phyloP scores from a whole-genome alignment of 2,888 invertebrate genomes.

The Alitta virens region DNA sequence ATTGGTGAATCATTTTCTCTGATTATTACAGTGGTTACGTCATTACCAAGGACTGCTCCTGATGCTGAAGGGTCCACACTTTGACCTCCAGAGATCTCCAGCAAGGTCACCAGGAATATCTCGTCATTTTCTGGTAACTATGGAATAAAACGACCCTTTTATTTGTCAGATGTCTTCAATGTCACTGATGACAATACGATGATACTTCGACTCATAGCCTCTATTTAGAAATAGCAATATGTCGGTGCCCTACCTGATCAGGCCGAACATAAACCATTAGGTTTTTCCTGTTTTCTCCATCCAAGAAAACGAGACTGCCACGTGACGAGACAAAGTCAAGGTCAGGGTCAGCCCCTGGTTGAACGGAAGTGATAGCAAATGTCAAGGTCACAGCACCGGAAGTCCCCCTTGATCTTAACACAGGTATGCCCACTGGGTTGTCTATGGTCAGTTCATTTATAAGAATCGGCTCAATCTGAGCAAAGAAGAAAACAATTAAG shows the following conservation, averaged over 20 bases:
- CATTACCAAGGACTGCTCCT: slow-evolving; percentile 15
- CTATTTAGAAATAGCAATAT: too few relatives aligned
- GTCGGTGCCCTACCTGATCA: too few relatives aligned
- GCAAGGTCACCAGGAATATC: slow-evolving; percentile 37
- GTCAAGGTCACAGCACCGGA: slow-evolving; percentile 37
- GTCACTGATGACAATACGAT: too few relatives aligned
- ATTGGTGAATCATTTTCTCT: slow-evolving; percentile 53
- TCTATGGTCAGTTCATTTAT: not conserved
- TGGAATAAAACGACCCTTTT: too few relatives aligned
- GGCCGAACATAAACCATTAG: slow-evolving; percentile 38
- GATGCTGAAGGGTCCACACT: slow-evolving; percentile 27
- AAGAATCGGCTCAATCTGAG: not conserved
- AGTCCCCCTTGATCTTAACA: slow-evolving; percentile 26
- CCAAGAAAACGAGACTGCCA: slow-evolving; percentile 38
- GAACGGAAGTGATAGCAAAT: slow-evolving; percentile 35
- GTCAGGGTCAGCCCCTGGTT: slow-evolving; percentile 29
- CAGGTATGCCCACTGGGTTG: not conserved
- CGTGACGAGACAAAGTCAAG: slow-evolving; percentile 36
- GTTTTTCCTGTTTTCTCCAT: slow-evolving; percentile 28
- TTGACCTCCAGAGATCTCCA: slow-evolving; percentile 33
- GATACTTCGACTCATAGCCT: too few relatives aligned
- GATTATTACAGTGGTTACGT: slow-evolving; percentile 26
- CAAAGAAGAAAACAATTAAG: too few relatives aligned
- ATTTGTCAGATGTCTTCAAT: too few relatives aligned
- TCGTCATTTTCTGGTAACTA: slow-evolving; percentile 46